Conservation (phyloP, 2,888 invertebrate genomes). For the Agrotis ipsilon region DNA sequence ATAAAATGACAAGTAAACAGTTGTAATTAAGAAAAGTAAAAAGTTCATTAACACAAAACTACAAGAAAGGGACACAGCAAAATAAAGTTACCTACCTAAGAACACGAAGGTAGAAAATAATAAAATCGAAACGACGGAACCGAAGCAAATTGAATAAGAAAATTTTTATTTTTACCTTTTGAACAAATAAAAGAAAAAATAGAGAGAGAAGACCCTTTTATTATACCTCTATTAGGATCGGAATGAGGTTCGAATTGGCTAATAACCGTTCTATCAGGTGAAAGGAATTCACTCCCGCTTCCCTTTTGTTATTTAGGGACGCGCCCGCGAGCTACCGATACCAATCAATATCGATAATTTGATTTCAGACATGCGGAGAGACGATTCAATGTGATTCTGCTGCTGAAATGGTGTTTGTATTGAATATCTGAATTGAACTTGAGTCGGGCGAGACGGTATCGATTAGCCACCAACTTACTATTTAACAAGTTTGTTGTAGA, state of each 20-base stretch:
- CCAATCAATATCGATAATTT: constrained; percentile 63
- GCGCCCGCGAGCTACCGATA: constrained; percentile 59
- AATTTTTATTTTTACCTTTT: constrained; percentile 80
- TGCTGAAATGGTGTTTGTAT: constrained; percentile 36
- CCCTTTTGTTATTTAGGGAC: constrained; percentile 72
- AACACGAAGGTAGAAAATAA: constrained; percentile 56
- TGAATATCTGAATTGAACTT: constrained; percentile 26
- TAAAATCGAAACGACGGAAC: constrained; percentile 64
- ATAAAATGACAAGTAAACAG: neutral
- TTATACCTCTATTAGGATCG: constrained; percentile 90
- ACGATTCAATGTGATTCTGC: constrained; percentile 27
- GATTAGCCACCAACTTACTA: no score
- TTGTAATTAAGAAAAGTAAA: neutral
- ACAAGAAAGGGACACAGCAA: neutral
- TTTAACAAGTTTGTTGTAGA: neutral
- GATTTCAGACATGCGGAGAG: constrained; percentile 27
- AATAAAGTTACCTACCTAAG: constrained; percentile 44
- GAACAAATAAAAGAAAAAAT: constrained; percentile 84
- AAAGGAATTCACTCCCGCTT: constrained; percentile 88
- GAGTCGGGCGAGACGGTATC: neutral
- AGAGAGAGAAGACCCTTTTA: constrained; percentile 86
- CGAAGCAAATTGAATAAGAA: constrained; percentile 86
- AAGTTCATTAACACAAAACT: neutral
- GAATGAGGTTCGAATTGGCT: constrained; percentile 89
- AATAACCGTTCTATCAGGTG: constrained; percentile 91